Base-by-base conservation (phyloP, 1,140 invertebrate species). In the Melipona quadrifasciata region DNA sequence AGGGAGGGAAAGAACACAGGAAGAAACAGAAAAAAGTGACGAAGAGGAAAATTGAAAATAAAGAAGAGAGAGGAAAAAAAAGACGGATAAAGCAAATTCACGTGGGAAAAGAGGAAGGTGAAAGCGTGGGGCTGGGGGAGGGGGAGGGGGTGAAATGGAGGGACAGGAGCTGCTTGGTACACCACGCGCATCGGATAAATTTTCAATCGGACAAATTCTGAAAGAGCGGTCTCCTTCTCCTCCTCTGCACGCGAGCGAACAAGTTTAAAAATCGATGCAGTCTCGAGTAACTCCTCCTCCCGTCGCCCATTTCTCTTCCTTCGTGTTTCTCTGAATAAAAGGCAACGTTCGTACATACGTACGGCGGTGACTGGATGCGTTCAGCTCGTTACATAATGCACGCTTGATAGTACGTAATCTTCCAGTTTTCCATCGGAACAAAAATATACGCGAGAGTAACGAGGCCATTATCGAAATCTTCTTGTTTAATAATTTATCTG, bases 121-220 rank as follows among this genome's bases (percentile, higher is more conserved):
- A 74, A 64, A 71, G 74, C 78, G 51, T 65, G 72, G 75, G 72
- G 75, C 70, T 64, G 65, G 82, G 64, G 53, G 74, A 57, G 75
- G 68, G 39, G 76, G 77, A 39, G 71, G 71, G 71, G 68, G 64
- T 61, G 77, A 71, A 77, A 77, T 31, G 77, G 78, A 53, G 68
- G 75, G 71, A 68, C 67, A 74, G 70, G 78, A 77, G 72, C 83
- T 91, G 81, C 88, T 92, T 90, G 91, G 85, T 89, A 92, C 89
- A 89, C 88, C 57, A 86, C 75, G 85, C 87, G 86, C 90, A 92
- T 93, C 88, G 90, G 91, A 93, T 93, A 93, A 92, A 93, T 93
- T 93, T 93, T 93, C 92, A 93, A 93, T 93, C 90, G 92, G 87
- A 91, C 86, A 93, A 93, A 93, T 93, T 93, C 91, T 91, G 90